These are phyloP conservation scores for Sebastes iracundus DNA, from an alignment of 2,797 vertebrate genomes.

Conservation along the genomic window DNA sequence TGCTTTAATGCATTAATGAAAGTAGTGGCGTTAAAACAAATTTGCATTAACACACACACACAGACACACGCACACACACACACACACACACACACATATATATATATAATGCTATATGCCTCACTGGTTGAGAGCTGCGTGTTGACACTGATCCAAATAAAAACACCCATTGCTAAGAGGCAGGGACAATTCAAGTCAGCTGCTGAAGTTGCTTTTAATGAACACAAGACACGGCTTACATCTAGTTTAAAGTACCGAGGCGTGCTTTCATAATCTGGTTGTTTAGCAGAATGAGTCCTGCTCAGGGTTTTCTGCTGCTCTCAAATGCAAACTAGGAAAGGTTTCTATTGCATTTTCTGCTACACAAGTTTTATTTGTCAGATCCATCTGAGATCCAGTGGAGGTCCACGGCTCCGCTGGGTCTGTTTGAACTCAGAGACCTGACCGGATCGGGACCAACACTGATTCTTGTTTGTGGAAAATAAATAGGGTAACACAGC, in stretches of 20 bases:
- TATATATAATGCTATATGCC: not conserved
- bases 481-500: conserved; percentile 2
- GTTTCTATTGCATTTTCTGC: conserved; percentile 21
- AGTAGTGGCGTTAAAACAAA: no score
- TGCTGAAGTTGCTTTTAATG: not conserved
- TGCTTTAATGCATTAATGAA: no score
- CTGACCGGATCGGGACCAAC: not conserved
- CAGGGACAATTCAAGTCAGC: not conserved
- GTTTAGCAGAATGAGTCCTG: not conserved
- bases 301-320: not conserved
- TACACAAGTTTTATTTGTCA: conserved; percentile 29
- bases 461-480: not conserved
- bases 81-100: not conserved
- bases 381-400: not conserved
- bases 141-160: conserved; percentile 1
- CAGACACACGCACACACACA: not conserved
- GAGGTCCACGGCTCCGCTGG: not conserved
- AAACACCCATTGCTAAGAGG: not conserved
- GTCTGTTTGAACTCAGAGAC: conserved; percentile 5
- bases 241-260: not conserved
- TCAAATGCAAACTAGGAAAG: conserved; percentile 6
- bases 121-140: not conserved
- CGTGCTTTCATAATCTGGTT: not conserved
- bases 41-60: no score
- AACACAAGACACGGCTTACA: not conserved